These are phyloP conservation scores for Corvus moneduloides DNA, from an alignment of 2,113 vertebrate genomes.

Conservation along the genomic window DNA sequence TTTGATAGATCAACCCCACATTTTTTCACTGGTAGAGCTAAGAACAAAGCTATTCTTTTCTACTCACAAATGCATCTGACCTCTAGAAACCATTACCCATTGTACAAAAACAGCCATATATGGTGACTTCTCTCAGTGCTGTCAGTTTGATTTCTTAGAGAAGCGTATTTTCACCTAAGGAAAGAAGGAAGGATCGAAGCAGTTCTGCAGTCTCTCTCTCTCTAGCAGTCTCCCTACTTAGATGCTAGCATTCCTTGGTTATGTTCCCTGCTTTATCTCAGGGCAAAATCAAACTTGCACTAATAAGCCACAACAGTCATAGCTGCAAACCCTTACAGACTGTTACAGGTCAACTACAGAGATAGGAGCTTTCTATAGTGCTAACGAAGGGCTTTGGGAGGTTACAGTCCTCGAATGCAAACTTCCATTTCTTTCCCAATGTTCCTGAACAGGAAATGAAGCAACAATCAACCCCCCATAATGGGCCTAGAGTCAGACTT, in stretches of 20 bases:
- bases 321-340: not conserved
- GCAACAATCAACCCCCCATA: not conserved
- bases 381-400: not conserved
- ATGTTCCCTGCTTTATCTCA: not conserved
- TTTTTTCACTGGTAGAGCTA: not conserved
- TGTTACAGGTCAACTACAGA: not conserved
- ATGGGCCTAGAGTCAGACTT: not conserved
- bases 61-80: not conserved
- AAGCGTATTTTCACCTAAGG: not conserved
- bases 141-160: not conserved
- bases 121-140: not conserved
- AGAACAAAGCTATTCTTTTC: not conserved
- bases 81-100: not conserved
- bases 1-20: not conserved
- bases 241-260: not conserved
- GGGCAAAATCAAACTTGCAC: not conserved
- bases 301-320: not conserved
- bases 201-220: not conserved
- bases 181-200: not conserved
- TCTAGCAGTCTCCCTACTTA: not conserved
- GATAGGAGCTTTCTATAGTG: not conserved
- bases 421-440: not conserved
- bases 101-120: not conserved
- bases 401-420: not conserved
- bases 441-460: not conserved